Conservation (phyloP, 2,888 invertebrate species). For the Macrophya annulata region DNA sequence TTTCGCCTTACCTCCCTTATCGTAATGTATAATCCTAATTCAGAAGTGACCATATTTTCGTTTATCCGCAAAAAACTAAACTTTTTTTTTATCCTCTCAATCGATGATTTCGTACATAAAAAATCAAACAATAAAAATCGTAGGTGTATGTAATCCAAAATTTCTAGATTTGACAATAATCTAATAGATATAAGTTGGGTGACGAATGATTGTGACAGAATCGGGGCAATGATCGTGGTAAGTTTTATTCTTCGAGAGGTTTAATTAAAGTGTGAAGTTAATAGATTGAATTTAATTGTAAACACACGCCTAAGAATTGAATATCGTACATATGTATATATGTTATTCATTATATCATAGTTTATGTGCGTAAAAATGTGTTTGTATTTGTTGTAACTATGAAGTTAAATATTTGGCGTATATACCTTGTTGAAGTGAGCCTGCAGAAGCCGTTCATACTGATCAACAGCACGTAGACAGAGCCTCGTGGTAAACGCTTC, state of each 20-base stretch:
- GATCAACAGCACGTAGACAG: constrained; percentile 83
- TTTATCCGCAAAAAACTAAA: too few species aligned
- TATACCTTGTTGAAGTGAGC: constrained; percentile 81
- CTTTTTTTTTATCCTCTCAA: too few species aligned
- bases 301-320: neutral
- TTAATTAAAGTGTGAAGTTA: neutral
- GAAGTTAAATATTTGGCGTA: constrained; percentile 51
- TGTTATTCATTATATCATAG: neutral
- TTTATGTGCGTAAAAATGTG: neutral
- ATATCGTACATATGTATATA: too few species aligned
- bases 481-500: constrained; percentile 81
- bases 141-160: too few species aligned
- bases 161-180: too few species aligned
- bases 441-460: constrained; percentile 84
- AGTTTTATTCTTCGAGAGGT: neutral
- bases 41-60: too few species aligned
- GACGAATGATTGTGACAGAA: neutral
- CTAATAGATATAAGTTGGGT: neutral
- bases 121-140: too few species aligned
- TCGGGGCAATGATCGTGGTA: neutral
- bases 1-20: too few species aligned
- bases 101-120: too few species aligned
- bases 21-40: too few species aligned
- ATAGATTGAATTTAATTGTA: neutral
- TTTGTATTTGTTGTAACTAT: neutral